A percentile compares a stretch with the other conserved stretches of the same genome.
phyloP scores from a whole-genome alignment of 2,797 vertebrate species.

The Coilia nasus region DNA sequence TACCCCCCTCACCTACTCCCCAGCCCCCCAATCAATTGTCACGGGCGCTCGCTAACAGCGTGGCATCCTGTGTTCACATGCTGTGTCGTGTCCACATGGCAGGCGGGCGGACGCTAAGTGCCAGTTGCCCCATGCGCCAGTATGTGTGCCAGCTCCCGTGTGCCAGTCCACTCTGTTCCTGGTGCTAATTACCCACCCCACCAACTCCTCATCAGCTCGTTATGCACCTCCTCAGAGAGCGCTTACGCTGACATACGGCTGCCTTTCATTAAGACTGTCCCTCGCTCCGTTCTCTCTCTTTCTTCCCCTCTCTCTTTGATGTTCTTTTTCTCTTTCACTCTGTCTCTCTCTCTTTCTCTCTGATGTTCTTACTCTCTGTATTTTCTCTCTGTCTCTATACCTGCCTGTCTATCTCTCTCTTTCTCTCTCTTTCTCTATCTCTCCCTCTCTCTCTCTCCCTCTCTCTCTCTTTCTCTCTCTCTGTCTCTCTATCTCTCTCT shows the following conservation, averaged over 20 bases:
- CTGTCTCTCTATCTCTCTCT: no score
- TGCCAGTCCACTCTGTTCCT: not conserved
- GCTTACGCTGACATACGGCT: not conserved
- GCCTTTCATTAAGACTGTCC: not conserved
- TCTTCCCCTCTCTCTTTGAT: not conserved
- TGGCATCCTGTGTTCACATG: constrained; percentile 16
- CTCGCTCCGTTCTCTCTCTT: not conserved
- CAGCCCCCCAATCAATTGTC: not conserved
- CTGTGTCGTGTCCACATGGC: constrained; percentile 17
- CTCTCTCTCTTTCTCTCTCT: no score
- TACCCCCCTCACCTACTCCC: no score
- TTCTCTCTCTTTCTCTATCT: no score
- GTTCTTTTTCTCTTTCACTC: not conserved
- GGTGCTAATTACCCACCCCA: not conserved
- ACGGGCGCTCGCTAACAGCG: not conserved
- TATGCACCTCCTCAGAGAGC: not conserved
- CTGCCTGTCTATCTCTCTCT: no score
- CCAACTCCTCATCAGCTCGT: constrained; percentile 2
- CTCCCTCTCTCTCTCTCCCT: no score
- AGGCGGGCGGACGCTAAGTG: not conserved
- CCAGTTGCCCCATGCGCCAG: no score
- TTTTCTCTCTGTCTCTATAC: no score
- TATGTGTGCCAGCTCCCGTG: not conserved
- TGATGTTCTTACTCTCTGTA: no score
- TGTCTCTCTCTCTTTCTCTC: no score